phyloP scores from a whole-genome alignment of 2,113 vertebrate genomes.

The Perca flavescens region DNA sequence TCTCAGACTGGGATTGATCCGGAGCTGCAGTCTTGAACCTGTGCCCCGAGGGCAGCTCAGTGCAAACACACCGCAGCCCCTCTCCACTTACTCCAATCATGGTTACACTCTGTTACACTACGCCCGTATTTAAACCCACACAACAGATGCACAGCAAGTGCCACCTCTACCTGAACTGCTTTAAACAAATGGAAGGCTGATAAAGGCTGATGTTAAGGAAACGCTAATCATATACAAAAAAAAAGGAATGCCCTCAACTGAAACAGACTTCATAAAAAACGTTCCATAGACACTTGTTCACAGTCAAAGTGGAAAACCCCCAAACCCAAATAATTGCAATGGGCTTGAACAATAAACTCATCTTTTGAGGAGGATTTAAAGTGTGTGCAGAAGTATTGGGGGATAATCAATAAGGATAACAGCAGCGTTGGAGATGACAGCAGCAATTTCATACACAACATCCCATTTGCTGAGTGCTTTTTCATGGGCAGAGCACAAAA shows the following conservation, averaged over 20 bases:
- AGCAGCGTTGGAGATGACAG: slow-evolving; percentile 72
- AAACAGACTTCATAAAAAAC: slow-evolving; percentile 22
- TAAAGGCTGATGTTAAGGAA: background rate
- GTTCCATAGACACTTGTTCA: slow-evolving; percentile 1
- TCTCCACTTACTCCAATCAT: slow-evolving; percentile 67
- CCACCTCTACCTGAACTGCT: slow-evolving; percentile 18
- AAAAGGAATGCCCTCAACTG: background rate
- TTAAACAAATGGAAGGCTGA: background rate
- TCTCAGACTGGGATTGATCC: slow-evolving; percentile 80
- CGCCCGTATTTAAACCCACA: slow-evolving; percentile 19
- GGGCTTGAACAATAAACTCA: slow-evolving; percentile 27
- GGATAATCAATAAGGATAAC: slow-evolving; percentile 76
- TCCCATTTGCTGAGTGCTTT: slow-evolving; percentile 72
- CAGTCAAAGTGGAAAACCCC: slow-evolving; percentile 13
- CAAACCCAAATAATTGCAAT: slow-evolving; percentile 18
- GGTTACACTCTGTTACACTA: slow-evolving; percentile 54
- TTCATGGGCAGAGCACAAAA: slow-evolving; percentile 66
- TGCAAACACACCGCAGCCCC: slow-evolving; percentile 75
- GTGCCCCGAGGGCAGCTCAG: slow-evolving; percentile 78
- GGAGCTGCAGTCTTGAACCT: slow-evolving; percentile 77
- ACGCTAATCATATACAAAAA: background rate
- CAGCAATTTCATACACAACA: slow-evolving; percentile 78
- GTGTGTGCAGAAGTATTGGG: slow-evolving; percentile 41
- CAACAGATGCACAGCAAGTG: slow-evolving; percentile 22
- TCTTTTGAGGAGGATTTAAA: slow-evolving; percentile 29